phyloP scores from a whole-genome alignment of 2,888 invertebrate genomes.

The Drosophila neutralis region DNA sequence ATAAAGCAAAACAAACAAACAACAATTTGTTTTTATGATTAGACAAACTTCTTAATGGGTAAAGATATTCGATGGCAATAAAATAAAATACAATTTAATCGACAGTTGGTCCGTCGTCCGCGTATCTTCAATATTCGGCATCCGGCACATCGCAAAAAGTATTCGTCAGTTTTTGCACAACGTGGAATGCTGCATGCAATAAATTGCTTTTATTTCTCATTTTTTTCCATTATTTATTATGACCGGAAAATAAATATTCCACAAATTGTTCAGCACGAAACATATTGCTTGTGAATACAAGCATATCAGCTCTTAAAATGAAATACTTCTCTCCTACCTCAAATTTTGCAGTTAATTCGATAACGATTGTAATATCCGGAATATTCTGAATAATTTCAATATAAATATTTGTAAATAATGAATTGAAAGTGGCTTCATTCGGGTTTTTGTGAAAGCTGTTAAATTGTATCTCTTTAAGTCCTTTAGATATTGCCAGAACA shows the following conservation, averaged over 20 bases:
- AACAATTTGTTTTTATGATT: not conserved
- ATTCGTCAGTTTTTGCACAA: not conserved
- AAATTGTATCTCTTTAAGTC: not conserved
- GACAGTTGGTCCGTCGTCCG: not conserved
- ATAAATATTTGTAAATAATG: not conserved
- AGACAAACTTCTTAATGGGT: not conserved
- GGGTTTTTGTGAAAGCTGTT: not conserved
- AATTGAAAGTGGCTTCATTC: not conserved
- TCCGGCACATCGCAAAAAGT: not conserved
- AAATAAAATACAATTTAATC: not conserved
- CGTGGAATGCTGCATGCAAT: not conserved
- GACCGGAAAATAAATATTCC: conserved; percentile 36
- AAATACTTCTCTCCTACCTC: too few relatives aligned
- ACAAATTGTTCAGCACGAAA: conserved; percentile 16
- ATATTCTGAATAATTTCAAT: not conserved
- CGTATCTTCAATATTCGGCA: not conserved
- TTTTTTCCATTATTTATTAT: conserved; percentile 57
- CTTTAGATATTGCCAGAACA: not conserved
- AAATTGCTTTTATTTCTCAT: not conserved
- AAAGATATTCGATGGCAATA: not conserved
- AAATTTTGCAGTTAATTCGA: not conserved
- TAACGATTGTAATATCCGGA: not conserved
- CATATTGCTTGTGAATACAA: too few relatives aligned
- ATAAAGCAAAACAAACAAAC: not conserved
- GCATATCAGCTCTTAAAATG: not conserved